A percentile compares a stretch with the other conserved stretches of the same genome.
phyloP scores from a whole-genome alignment of 35 echinoderm and acorn worm species.

The Acanthaster planci region DNA sequence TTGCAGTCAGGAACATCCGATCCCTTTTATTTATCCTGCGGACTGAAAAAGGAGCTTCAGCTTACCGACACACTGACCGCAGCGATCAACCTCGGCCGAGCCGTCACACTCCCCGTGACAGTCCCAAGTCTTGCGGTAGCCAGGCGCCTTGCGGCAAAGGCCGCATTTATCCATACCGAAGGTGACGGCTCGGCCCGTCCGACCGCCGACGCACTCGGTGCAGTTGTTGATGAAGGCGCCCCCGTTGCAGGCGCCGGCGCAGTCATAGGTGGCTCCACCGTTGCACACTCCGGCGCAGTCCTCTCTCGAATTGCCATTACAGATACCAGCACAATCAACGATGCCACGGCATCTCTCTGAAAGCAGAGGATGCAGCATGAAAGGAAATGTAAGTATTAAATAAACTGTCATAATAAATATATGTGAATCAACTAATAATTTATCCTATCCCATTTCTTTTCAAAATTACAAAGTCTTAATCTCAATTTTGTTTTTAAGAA shows the following conservation, averaged over 20 bases:
- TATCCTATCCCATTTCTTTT: too few relatives aligned
- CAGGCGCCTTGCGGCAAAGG: constrained; percentile 41
- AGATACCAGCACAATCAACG: constrained; percentile 87
- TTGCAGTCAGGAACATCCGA: too few relatives aligned
- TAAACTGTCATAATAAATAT: too few relatives aligned
- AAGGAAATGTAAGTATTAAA: neutral
- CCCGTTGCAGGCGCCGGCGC: constrained; percentile 76
- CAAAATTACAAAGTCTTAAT: too few relatives aligned
- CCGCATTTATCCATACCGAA: constrained; percentile 86
- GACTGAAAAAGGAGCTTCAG: neutral
- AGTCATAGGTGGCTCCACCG: constrained; percentile 58
- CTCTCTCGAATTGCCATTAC: constrained; percentile 58
- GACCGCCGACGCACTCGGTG: constrained; percentile 83
- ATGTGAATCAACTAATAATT: too few relatives aligned
- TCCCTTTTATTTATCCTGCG: too few relatives aligned
- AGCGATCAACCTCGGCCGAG: constrained; percentile 67
- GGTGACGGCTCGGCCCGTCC: constrained; percentile 54
- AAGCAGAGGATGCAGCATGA: neutral
- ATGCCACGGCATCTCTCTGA: constrained; percentile 82
- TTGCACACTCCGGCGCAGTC: constrained; percentile 78
- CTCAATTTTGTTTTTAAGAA: too few relatives aligned
- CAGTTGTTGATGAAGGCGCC: constrained; percentile 79
- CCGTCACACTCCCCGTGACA: constrained; percentile 85
- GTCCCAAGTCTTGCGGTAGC: constrained; percentile 82
- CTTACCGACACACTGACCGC: constrained; percentile 85